These are phyloP conservation scores for Elegia similella DNA, from an alignment of 2,888 invertebrate species.

Conservation along the genomic window DNA sequence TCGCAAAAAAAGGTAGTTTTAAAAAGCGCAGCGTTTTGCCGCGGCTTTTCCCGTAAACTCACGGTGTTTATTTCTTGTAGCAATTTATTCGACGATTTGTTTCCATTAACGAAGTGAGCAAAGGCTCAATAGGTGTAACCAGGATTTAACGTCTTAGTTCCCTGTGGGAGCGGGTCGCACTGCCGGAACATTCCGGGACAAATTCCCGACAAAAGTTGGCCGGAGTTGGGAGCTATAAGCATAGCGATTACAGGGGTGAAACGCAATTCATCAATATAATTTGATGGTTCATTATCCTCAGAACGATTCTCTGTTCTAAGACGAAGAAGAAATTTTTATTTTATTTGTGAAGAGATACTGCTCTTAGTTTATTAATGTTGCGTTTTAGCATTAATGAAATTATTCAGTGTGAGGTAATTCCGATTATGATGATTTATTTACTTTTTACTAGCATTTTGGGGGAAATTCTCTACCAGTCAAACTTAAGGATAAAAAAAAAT, in stretches of 20 bases:
- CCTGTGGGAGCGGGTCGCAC: slow-evolving; percentile 49
- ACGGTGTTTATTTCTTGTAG: slow-evolving; percentile 46
- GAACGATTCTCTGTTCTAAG: neutral
- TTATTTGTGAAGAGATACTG: no score
- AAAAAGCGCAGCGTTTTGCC: slow-evolving; percentile 10
- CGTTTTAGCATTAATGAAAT: no score
- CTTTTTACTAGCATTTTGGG: no score
- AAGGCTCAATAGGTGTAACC: slow-evolving; percentile 63
- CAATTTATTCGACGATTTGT: slow-evolving; percentile 60
- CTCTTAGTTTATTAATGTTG: no score
- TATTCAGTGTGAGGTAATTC: no score
- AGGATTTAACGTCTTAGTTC: slow-evolving; percentile 74
- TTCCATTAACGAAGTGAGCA: slow-evolving; percentile 62
- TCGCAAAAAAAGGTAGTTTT: no score
- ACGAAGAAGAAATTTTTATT: no score
- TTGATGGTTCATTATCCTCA: slow-evolving; percentile 16
- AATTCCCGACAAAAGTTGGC: slow-evolving; percentile 67
- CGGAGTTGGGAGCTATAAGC: slow-evolving; percentile 19
- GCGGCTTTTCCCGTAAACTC: slow-evolving; percentile 19
- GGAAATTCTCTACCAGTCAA: no score
- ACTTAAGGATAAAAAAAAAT: no score
- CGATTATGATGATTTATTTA: no score
- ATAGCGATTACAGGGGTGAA: slow-evolving; percentile 18
- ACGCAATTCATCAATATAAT: slow-evolving; percentile 19
- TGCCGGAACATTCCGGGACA: slow-evolving; percentile 69